Base-by-base conservation (phyloP, 1,140 invertebrate genomes). In the Geopemphigus sp. region DNA sequence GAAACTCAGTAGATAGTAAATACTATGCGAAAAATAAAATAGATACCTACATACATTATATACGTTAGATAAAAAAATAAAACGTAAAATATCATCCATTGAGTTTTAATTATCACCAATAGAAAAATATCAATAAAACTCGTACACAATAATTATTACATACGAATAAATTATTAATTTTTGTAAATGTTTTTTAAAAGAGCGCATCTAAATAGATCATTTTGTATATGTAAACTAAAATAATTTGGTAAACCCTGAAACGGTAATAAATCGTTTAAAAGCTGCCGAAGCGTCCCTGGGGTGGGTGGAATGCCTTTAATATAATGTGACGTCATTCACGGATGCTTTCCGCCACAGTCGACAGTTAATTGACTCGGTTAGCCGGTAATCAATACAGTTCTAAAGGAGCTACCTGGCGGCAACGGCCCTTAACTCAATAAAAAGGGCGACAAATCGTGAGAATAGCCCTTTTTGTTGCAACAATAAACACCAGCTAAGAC, bases 331-430 rank as follows among this genome's bases (percentile, higher is more conserved):
- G 74, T 78, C 74, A 78, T 22, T 78, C 74, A 70, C 61, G 74
- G 45, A 78, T 24, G 74, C 74, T 78, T 76, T 59, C 57, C 57
- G 39, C 57, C 56, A 61, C 29, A 57, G 74, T n/a, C 56, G 22
- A 54, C 56, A 59, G 74, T 78, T 78, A 78, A 78, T 78, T 78
- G 74, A 63, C 56, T 78, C 39, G 56, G 74, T 78, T 78, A 78
- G 74, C 17, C 74, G 53, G 74, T 78, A 78, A 78, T 78, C 74
- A 78, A 78, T 78, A 78, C 74, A 78, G 32, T 19, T 39, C 74
- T 63, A 39, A 78, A 78, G 74, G 74, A 78, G 56, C 74, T 78
- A 78, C 73, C 74, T 78, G 74, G 54, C 39, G 74, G 57, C 39
- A 59, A 22, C n/a, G 22, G 56, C 72, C 72, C 72, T 74, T 39